phyloP scores from a whole-genome alignment of 2,113 vertebrate species.

The Hypanus sabinus region DNA sequence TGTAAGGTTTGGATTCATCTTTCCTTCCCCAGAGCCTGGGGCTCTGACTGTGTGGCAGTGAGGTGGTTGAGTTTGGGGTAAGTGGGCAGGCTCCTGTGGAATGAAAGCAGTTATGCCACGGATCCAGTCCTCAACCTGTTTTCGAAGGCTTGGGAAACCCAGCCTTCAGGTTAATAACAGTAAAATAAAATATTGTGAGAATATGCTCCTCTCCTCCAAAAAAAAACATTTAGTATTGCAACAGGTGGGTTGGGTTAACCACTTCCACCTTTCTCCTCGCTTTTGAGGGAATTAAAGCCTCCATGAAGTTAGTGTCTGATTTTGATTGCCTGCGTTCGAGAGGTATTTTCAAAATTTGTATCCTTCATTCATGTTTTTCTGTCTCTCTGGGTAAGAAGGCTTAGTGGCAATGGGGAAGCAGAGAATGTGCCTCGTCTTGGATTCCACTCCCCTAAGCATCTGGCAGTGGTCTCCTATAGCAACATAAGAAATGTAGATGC shows the following conservation, averaged over 20 bases:
- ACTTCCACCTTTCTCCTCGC: no score
- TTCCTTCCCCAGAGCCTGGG: no score
- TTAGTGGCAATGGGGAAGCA: neutral
- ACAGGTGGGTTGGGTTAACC: no score
- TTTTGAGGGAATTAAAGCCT: no score
- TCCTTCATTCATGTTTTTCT: neutral
- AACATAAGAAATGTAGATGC: neutral
- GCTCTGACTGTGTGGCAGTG: neutral
- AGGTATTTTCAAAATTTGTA: neutral
- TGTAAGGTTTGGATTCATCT: no score
- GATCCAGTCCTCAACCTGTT: neutral
- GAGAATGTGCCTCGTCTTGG: neutral
- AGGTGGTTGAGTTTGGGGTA: neutral
- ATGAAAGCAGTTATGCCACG: neutral
- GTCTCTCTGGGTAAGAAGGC: no score
- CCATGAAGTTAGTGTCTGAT: neutral
- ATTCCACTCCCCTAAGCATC: neutral
- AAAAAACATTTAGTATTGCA: no score
- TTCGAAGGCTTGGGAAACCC: neutral
- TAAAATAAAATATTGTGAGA: neutral
- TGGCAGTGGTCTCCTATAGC: neutral
- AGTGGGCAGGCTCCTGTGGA: neutral
- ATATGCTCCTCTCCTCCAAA: neutral
- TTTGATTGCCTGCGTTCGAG: neutral
- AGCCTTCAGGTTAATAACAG: neutral